Evolutionary conservation across 2,797 vertebrate species (phyloP).

Genomic region (Gymnocypris eckloni): DNA sequence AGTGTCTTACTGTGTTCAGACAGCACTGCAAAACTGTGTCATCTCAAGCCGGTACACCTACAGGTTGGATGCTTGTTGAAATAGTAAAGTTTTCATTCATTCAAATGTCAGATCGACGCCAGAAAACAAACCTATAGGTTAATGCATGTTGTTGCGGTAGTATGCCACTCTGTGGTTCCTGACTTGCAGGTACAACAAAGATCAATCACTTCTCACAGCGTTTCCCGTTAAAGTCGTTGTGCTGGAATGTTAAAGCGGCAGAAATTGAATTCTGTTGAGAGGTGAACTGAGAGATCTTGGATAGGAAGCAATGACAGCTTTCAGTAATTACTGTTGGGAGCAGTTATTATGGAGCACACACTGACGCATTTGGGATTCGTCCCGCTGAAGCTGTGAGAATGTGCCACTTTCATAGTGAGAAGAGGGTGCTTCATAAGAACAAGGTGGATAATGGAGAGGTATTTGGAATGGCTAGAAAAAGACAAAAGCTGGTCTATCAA

Average conservation of each 20-base stretch:
- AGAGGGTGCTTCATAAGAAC: constrained; percentile 43
- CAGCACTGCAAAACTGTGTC: constrained; percentile 50
- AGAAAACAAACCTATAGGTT: neutral
- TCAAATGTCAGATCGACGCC: neutral
- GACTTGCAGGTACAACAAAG: constrained; percentile 1
- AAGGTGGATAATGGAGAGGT: constrained; percentile 30
- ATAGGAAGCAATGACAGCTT: constrained; percentile 48
- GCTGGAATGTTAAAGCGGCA: constrained; percentile 33
- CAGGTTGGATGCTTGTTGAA: constrained; percentile 59
- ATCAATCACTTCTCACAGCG: constrained; percentile 17
- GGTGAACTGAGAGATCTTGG: constrained; percentile 48
- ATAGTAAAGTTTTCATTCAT: neutral
- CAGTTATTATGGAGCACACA: constrained; percentile 53
- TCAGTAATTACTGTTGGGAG: constrained; percentile 58
- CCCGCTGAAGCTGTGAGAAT: constrained; percentile 40
- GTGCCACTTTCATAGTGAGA: constrained; percentile 40
- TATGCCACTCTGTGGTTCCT: neutral
- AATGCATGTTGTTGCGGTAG: neutral
- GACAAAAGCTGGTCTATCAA: constrained; percentile 10
- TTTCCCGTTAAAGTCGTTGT: constrained; percentile 13
- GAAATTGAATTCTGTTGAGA: constrained; percentile 46
- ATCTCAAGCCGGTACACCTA: constrained; percentile 47
- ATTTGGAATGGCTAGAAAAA: neutral
- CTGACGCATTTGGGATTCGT: constrained; percentile 51
- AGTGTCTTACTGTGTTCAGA: constrained; percentile 30